phyloP scores from a whole-genome alignment of 2,113 vertebrate genomes.

The Alethe diademata region DNA sequence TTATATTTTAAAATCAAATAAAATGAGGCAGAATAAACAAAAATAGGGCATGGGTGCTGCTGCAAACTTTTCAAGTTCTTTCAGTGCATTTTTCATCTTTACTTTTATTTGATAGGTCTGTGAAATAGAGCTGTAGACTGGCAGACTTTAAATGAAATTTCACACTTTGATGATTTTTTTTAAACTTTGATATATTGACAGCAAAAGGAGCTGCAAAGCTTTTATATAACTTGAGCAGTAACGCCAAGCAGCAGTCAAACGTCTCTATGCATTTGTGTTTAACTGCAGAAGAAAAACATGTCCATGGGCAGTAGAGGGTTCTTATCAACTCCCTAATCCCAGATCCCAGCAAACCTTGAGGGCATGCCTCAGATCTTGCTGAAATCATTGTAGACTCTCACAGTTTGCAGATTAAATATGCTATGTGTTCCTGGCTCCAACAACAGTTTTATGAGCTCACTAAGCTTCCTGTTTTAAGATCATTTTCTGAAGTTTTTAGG shows the following conservation, averaged over 20 bases:
- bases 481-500: constrained; percentile 87
- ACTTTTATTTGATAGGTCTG: constrained; percentile 83
- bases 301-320: constrained; percentile 85
- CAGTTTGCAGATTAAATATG: constrained; percentile 98
- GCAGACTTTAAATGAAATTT: constrained; percentile 89
- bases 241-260: constrained; percentile 88
- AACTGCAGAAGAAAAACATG: constrained; percentile 92
- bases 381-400: constrained; percentile 88
- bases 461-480: constrained; percentile 92
- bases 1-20: constrained; percentile 77
- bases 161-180: constrained; percentile 93
- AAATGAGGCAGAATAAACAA: constrained; percentile 75
- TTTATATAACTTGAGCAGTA: constrained; percentile 89
- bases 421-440: constrained; percentile 93
- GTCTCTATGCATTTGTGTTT: constrained; percentile 94
- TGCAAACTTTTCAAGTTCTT: constrained; percentile 78
- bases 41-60: constrained; percentile 58
- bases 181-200: constrained; percentile 98
- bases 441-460: constrained; percentile 85
- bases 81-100: constrained; percentile 78
- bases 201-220: constrained; percentile 88
- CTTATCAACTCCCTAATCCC: constrained; percentile 96
- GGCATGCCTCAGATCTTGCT: constrained; percentile 99
- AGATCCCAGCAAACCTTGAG: constrained; percentile 98
- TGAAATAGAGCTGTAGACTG: constrained; percentile 82